These are phyloP conservation scores for Solenopsis fugax DNA, from an alignment of 1,140 invertebrate species.

Conservation along the genomic window DNA sequence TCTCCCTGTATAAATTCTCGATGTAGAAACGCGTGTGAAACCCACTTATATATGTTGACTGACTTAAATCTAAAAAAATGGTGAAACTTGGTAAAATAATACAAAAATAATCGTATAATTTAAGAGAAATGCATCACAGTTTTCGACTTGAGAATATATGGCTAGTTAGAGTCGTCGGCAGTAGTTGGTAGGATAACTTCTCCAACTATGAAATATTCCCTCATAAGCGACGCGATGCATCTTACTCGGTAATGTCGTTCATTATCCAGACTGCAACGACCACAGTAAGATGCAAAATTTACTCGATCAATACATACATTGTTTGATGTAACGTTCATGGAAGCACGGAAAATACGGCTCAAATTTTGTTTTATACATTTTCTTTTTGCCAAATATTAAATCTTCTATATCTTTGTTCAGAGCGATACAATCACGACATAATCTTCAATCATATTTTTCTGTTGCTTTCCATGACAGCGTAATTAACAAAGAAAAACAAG, in stretches of 20 bases:
- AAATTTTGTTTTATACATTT: conserved; percentile 41
- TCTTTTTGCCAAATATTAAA: not conserved
- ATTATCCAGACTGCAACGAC: conserved; percentile 72
- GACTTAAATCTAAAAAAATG: conserved; percentile 65
- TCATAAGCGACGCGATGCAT: conserved; percentile 71
- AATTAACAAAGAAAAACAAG: conserved; percentile 13
- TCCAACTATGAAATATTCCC: conserved; percentile 78
- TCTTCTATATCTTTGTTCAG: not conserved
- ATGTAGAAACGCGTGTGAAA: conserved; percentile 10
- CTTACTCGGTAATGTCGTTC: conserved; percentile 73
- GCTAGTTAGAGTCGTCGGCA: conserved; percentile 60
- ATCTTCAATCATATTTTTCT: conserved; percentile 39
- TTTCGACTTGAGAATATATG: conserved; percentile 64
- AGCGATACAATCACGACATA: not conserved
- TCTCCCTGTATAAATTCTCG: not conserved
- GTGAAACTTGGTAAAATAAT: not conserved
- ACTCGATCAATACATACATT: conserved; percentile 77
- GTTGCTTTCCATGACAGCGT: not conserved
- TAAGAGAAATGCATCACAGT: conserved; percentile 31
- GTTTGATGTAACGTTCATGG: conserved; percentile 69
- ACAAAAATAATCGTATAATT: not conserved
- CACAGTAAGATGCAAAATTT: conserved; percentile 63
- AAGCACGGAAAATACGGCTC: conserved; percentile 51
- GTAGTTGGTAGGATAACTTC: conserved; percentile 65
- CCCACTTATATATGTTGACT: conserved; percentile 19